A percentile compares a stretch with the other conserved stretches of the same genome.
These are phyloP conservation scores for Meloidogyne hapla DNA, from an alignment of 1,140 invertebrate genomes.

Conservation along the genomic window DNA sequence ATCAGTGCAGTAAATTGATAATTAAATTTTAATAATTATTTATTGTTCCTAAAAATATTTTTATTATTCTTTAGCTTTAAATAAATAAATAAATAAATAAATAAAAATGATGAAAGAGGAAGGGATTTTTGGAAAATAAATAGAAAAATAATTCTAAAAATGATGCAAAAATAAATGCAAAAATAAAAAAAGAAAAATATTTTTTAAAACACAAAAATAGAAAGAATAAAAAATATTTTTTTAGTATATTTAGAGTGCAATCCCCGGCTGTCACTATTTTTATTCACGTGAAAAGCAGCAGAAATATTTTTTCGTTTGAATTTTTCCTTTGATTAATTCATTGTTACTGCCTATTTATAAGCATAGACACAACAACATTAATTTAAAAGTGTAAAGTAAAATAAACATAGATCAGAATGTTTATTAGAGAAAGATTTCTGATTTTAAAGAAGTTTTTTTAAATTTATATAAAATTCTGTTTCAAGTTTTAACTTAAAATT, in stretches of 20 bases:
- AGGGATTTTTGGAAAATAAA: constrained; percentile 9
- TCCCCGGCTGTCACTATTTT: neutral
- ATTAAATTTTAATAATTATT: neutral
- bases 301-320: neutral
- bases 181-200: neutral
- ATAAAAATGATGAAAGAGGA: neutral
- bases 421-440: neutral
- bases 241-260: neutral
- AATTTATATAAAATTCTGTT: neutral
- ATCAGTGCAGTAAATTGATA: neutral
- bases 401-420: neutral
- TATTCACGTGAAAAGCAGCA: neutral
- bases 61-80: neutral
- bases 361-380: no score
- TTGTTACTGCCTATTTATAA: neutral
- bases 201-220: neutral
- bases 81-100: neutral
- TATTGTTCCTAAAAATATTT: neutral
- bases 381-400: neutral
- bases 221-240: constrained; percentile 1
- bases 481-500: neutral
- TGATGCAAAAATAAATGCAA: neutral
- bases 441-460: neutral
- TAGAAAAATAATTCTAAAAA: neutral
- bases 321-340: neutral